These are phyloP conservation scores for Diplodus puntazzo DNA, from an alignment of 2,797 vertebrate species.

Conservation along the genomic window DNA sequence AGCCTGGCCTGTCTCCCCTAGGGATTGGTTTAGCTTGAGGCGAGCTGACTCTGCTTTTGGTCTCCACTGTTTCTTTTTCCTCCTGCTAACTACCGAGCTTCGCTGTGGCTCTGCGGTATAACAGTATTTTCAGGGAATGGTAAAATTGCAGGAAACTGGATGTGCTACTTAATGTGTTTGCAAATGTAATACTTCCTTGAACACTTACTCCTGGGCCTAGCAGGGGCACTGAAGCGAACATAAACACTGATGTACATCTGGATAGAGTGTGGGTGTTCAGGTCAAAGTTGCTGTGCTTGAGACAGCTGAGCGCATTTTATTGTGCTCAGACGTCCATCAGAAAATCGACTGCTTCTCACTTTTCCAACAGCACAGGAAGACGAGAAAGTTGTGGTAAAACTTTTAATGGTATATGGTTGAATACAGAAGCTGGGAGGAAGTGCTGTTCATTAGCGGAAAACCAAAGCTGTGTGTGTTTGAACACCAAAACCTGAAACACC, in stretches of 20 bases:
- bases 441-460: slow-evolving; percentile 61
- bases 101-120: slow-evolving; percentile 74
- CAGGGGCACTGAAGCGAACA: slow-evolving; percentile 71
- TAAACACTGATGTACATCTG: slow-evolving; percentile 82
- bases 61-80: slow-evolving; percentile 70
- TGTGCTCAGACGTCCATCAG: slow-evolving; percentile 67
- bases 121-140: slow-evolving; percentile 78
- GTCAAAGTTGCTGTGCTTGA: slow-evolving; percentile 70
- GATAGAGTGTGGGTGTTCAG: slow-evolving; percentile 78
- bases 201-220: slow-evolving; percentile 72
- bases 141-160: slow-evolving; percentile 85
- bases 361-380: slow-evolving; percentile 35
- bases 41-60: slow-evolving; percentile 74
- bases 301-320: slow-evolving; percentile 75
- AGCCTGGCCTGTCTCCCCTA: slow-evolving; percentile 55
- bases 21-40: slow-evolving; percentile 66
- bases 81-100: slow-evolving; percentile 63
- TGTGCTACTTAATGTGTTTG: slow-evolving; percentile 85
- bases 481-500: slow-evolving; percentile 40
- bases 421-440: slow-evolving; percentile 48
- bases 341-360: slow-evolving; percentile 23
- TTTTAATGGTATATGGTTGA: slow-evolving; percentile 36
- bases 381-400: slow-evolving; percentile 45
- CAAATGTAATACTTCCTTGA: slow-evolving; percentile 86
- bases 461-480: slow-evolving; percentile 48